Base-by-base conservation (phyloP, 2,113 vertebrate genomes). In the Onychorhynchus coronatus region DNA sequence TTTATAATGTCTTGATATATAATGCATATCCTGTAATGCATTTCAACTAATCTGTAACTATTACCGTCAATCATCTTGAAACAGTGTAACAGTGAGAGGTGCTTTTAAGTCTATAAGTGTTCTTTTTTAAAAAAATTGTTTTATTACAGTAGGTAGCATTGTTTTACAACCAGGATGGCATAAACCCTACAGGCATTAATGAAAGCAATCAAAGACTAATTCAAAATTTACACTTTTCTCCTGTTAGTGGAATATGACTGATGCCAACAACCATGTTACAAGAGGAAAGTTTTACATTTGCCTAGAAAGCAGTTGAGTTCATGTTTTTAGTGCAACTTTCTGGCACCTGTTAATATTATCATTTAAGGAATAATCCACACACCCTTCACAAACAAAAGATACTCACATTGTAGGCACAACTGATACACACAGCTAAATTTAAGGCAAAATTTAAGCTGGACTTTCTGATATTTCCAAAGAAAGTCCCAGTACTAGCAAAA, bases 1-100 rank as follows among this genome's bases (percentile, higher is more conserved):
- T 90, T 96, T 83, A 88, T 85, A 63, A 85, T 83, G 59, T 87
- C 95, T 92, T 96, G 85, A 95, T 97, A 92, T 91, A 97, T 95
- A 97, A 97, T 95, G 88, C 89, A 95, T 95, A 79, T 58, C 81
- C 70, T 53, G 35, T 94, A 96, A 96, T 94, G 52, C 56, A 72
- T 96, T 97, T 94, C 85, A 92, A 77, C 42, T 59, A 71, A 62
- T 91, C 79, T 93, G 31, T 85, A 83, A 85, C 84, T 92, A 72
- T 93, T 79, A 66, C 74, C 89, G 74, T 97, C 93, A 95, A 88
- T 97, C 96, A 94, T 90, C 67, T 74, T 88, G 46, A 75, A 94
- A 52, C n/a, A 93, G 41, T 70, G 55, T 75, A 85, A 91, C n/a
- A 67, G 63, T 66, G 71, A 21, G 33, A 95, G 20, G 44, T 73